Evolutionary conservation across 2,797 vertebrate species (phyloP).

Genomic region (Atherinosoma microstoma): DNA sequence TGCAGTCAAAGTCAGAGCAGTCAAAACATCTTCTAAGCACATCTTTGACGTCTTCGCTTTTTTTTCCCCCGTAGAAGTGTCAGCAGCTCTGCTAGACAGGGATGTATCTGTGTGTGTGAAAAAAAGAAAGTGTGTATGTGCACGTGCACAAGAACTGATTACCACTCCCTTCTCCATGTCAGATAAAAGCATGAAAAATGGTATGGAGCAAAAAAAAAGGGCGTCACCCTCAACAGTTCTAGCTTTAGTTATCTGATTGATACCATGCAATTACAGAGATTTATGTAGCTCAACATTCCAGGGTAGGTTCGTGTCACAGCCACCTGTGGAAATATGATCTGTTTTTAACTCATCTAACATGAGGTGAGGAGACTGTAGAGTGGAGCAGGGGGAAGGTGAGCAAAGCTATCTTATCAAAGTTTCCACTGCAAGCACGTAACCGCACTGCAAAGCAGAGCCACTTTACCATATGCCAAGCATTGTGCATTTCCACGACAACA

Average conservation of each 20-base stretch:
- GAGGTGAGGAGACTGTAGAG: slow-evolving; percentile 25
- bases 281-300: slow-evolving; percentile 84
- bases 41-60: slow-evolving; percentile 64
- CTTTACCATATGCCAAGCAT: slow-evolving; percentile 28
- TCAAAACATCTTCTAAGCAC: slow-evolving; percentile 56
- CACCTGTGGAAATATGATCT: slow-evolving; percentile 86
- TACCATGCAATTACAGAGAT: slow-evolving; percentile 83
- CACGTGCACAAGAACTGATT: slow-evolving; percentile 49
- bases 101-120: slow-evolving; percentile 30
- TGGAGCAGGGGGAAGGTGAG: slow-evolving; percentile 28
- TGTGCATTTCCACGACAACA: slow-evolving; percentile 25
- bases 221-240: slow-evolving; percentile 63
- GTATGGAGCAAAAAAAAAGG: slow-evolving; percentile 49
- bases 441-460: slow-evolving; percentile 23
- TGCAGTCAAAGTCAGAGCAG: slow-evolving; percentile 66
- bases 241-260: slow-evolving; percentile 79
- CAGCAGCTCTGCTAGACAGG: slow-evolving; percentile 46
- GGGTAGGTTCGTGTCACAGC: slow-evolving; percentile 73
- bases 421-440: slow-evolving; percentile 59
- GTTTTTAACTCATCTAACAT: slow-evolving; percentile 66
- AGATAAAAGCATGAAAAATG: slow-evolving; percentile 79
- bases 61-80: slow-evolving; percentile 49
- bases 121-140: slow-evolving; percentile 22
- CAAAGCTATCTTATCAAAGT: slow-evolving; percentile 35
- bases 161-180: slow-evolving; percentile 66